A percentile compares a stretch with the other conserved stretches of the same genome.
Evolutionary conservation across 2,888 invertebrate genomes (phyloP).

Genomic region (Stramonita haemastoma): DNA sequence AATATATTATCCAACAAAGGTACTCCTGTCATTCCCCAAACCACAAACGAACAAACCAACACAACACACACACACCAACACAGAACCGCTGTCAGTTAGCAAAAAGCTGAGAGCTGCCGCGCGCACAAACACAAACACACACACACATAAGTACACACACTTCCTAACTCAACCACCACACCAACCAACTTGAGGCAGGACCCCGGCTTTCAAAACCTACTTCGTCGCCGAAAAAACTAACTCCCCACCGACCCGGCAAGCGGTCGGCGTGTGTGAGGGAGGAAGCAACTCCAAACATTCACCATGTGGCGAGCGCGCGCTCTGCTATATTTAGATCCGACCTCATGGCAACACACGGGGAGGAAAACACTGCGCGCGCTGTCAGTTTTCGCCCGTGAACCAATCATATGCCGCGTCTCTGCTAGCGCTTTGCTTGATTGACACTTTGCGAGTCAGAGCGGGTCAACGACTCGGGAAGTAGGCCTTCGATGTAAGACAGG

Average conservation of each 20-base stretch:
- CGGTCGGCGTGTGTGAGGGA: neutral
- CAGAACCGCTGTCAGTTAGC: too few relatives aligned
- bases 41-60: too few relatives aligned
- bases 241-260: slow-evolving; percentile 23
- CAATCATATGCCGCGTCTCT: slow-evolving; percentile 25
- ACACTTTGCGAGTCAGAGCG: slow-evolving; percentile 2
- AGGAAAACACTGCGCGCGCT: slow-evolving; percentile 32
- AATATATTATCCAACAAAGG: too few relatives aligned
- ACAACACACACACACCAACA: too few relatives aligned
- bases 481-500: neutral
- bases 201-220: neutral
- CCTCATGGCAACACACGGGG: slow-evolving; percentile 41
- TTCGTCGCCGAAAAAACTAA: neutral
- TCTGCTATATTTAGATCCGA: slow-evolving; percentile 38
- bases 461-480: neutral
- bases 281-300: slow-evolving; percentile 26
- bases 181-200: neutral
- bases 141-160: neutral
- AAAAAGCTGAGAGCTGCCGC: neutral
- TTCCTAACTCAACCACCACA: neutral
- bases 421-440: slow-evolving; percentile 28
- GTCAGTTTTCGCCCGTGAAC: neutral
- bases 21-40: too few relatives aligned
- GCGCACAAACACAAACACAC: neutral
- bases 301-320: slow-evolving; percentile 35